A percentile compares a stretch with the other conserved stretches of the same genome.
These are phyloP conservation scores for Leptobrachium leishanense DNA, from an alignment of 2,113 vertebrate genomes.

Conservation along the genomic window DNA sequence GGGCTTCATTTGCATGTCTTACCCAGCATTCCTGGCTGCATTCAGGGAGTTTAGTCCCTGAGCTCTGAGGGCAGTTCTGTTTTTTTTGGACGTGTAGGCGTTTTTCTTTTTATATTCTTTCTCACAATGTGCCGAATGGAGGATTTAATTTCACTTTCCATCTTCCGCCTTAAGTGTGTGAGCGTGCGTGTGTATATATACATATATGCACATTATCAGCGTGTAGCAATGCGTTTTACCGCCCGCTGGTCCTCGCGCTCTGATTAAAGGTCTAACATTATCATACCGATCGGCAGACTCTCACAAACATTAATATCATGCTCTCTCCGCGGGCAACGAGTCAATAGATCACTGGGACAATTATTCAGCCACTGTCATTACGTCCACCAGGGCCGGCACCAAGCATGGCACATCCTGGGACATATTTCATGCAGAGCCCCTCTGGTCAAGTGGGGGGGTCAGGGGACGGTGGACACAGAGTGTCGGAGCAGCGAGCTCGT, in stretches of 20 bases:
- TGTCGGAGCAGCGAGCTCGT: not conserved
- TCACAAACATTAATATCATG: not conserved
- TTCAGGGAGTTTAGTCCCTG: no score
- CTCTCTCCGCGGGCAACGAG: not conserved
- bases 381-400: not conserved
- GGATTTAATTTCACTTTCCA: no score
- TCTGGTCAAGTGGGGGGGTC: not conserved
- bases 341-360: slow-evolving; percentile 3
- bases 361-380: not conserved
- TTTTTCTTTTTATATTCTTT: no score
- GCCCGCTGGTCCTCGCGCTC: not conserved
- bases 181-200: no score
- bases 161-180: no score
- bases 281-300: not conserved
- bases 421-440: not conserved
- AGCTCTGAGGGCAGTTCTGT: no score
- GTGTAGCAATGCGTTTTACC: no score
- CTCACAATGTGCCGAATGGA: no score
- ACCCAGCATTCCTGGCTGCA: no score
- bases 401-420: not conserved
- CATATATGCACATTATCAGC: no score
- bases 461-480: not conserved
- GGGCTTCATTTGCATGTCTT: no score
- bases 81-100: no score
- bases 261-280: not conserved